Percentiles rank a stretch among this genome's conserved stretches.
phyloP scores from a whole-genome alignment of 2,888 invertebrate species.

The Heteromyza rotundicornis region DNA sequence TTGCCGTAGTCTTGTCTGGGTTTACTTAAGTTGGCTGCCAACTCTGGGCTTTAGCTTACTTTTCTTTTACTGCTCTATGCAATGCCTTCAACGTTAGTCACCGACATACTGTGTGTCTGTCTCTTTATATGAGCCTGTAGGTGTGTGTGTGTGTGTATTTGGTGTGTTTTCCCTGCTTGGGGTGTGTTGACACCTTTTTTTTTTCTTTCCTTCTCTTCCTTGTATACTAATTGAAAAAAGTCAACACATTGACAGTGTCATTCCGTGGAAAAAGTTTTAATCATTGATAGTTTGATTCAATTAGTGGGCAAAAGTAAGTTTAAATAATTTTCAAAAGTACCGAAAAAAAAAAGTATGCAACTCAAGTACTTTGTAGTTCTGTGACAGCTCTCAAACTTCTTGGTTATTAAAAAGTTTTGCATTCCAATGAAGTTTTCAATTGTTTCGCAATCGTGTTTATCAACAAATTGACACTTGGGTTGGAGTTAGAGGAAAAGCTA shows the following conservation, averaged over 20 bases:
- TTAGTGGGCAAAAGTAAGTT: constrained; percentile 23
- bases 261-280: constrained; percentile 24
- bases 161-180: neutral
- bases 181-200: constrained; percentile 24
- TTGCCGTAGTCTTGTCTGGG: neutral
- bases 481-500: no score
- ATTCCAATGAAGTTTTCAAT: no score
- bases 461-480: no score
- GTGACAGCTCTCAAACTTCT: no score
- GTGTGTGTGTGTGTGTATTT: constrained; percentile 15
- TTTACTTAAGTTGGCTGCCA: neutral
- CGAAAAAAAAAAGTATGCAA: no score
- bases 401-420: no score
- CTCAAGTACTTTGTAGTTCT: no score
- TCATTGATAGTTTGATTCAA: constrained; percentile 42
- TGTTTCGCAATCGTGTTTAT: no score
- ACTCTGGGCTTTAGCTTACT: neutral
- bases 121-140: constrained; percentile 1
- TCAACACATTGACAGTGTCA: constrained; percentile 26
- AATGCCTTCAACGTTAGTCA: neutral
- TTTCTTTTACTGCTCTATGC: neutral
- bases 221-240: constrained; percentile 42
- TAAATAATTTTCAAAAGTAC: no score
- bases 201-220: no score
- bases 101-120: constrained; percentile 7